Evolutionary conservation across 2,888 invertebrate genomes (phyloP).

Genomic region (Diaprepes abbreviatus): DNA sequence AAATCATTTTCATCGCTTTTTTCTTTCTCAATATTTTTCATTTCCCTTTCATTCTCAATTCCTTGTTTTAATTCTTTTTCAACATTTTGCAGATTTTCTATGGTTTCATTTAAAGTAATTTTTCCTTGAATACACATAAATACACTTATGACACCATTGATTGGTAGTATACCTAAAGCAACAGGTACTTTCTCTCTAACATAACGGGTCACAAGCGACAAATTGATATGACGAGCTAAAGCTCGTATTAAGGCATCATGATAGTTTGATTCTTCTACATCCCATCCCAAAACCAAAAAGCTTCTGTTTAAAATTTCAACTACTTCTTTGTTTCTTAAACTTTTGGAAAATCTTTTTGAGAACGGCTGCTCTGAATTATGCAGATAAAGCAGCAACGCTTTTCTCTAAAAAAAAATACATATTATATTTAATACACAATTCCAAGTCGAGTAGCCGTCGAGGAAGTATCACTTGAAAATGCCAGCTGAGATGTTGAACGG

Average conservation of each 20-base stretch:
- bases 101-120: constrained; percentile 49
- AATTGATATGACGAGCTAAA: constrained; percentile 30
- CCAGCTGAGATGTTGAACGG: no score
- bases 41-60: constrained; percentile 50
- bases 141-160: constrained; percentile 53
- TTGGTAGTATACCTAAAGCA: constrained; percentile 55
- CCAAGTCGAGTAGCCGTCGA: no score
- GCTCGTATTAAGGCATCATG: constrained; percentile 54
- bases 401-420: constrained; percentile 53
- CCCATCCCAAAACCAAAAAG: constrained; percentile 60
- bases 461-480: no score
- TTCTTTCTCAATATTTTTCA: constrained; percentile 42
- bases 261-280: constrained; percentile 54
- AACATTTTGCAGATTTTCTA: constrained; percentile 51
- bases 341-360: constrained; percentile 54
- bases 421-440: no score
- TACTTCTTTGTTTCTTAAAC: constrained; percentile 53
- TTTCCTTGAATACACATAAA: constrained; percentile 53
- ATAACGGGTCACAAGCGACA: constrained; percentile 31
- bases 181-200: constrained; percentile 50
- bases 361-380: constrained; percentile 58
- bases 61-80: constrained; percentile 50
- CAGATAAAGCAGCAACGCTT: constrained; percentile 58
- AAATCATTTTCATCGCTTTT: constrained; percentile 51
- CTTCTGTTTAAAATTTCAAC: constrained; percentile 52